These are phyloP conservation scores for Sciaenops ocellatus DNA, from an alignment of 2,797 vertebrate species.

Conservation along the genomic window DNA sequence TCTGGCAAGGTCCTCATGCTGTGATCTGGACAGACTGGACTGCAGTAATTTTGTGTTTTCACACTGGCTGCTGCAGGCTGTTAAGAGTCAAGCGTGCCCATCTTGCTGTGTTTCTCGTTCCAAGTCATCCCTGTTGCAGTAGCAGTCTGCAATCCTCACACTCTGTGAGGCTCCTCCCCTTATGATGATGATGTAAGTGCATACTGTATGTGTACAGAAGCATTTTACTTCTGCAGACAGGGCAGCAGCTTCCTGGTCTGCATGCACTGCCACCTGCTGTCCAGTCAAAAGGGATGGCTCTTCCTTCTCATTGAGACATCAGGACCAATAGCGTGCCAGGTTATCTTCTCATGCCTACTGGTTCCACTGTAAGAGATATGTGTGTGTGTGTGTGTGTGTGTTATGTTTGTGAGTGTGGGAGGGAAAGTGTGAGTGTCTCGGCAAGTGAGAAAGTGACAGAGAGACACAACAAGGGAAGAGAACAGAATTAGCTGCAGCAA, in stretches of 20 bases:
- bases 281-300: constrained; percentile 48
- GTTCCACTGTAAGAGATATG: constrained; percentile 37
- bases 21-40: constrained; percentile 40
- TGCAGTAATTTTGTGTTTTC: constrained; percentile 48
- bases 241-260: constrained; percentile 63
- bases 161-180: constrained; percentile 76
- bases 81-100: constrained; percentile 37
- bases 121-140: constrained; percentile 73
- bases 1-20: constrained; percentile 42
- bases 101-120: constrained; percentile 51
- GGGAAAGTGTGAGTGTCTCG: constrained; percentile 3
- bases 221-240: constrained; percentile 68
- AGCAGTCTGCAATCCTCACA: constrained; percentile 75
- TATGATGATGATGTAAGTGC: constrained; percentile 73
- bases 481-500: constrained; percentile 26
- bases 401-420: neutral
- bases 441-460: constrained; percentile 7
- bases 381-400: constrained; percentile 10
- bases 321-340: constrained; percentile 50
- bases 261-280: constrained; percentile 75
- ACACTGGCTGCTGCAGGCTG: constrained; percentile 47
- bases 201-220: constrained; percentile 64
- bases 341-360: constrained; percentile 40
- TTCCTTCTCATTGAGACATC: constrained; percentile 17
- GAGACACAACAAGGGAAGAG: neutral